Evolutionary conservation across 2,113 vertebrate genomes (phyloP).

Genomic region (Eurypyga helias): DNA sequence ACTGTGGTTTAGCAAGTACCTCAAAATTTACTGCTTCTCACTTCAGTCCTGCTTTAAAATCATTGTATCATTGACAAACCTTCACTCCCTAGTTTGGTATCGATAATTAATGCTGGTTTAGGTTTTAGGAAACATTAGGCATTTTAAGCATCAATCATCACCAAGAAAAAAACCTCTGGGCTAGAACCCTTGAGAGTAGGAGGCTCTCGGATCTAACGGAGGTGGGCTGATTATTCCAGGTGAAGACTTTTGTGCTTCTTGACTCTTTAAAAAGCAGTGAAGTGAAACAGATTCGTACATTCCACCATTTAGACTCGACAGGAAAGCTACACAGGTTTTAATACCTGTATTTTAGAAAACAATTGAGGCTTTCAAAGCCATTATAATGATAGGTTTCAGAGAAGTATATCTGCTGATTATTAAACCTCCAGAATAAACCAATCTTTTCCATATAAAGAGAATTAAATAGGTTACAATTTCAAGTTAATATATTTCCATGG

Average conservation of each 20-base stretch:
- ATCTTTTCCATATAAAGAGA: background rate
- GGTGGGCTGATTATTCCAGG: background rate
- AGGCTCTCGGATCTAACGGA: background rate
- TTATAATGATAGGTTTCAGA: background rate
- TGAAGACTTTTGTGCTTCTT: background rate
- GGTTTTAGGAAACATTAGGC: background rate
- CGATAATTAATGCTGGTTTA: background rate
- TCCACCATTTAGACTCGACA: background rate
- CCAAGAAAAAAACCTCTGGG: background rate
- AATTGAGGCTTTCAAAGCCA: background rate
- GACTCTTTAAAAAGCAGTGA: background rate
- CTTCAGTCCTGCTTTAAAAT: background rate
- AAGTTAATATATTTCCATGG: background rate
- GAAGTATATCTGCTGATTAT: background rate
- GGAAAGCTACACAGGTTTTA: background rate
- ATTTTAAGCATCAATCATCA: background rate
- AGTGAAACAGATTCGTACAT: background rate
- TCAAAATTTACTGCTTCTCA: background rate
- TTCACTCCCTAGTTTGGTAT: background rate
- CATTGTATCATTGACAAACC: background rate
- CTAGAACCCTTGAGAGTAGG: background rate
- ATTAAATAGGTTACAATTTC: slow-evolving; percentile 19
- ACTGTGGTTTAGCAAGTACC: background rate
- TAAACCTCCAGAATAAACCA: background rate
- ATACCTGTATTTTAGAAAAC: background rate